Evolutionary conservation across 2,113 vertebrate genomes (phyloP), one percentile per base, ranked within the genome.

Genomic region (Perca flavescens): DNA sequence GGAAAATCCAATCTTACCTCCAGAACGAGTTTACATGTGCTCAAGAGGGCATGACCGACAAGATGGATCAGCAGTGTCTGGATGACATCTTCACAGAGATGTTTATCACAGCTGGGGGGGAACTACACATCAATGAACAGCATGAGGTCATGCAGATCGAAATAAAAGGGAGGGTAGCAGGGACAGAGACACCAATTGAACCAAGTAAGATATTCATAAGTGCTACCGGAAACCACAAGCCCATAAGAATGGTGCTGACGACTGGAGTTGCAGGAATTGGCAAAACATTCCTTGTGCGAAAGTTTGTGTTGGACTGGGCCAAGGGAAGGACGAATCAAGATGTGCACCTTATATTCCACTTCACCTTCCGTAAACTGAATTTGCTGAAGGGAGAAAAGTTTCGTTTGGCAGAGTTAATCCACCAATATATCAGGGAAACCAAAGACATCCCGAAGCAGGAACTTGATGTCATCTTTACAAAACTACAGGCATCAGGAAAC

Each of bases 81-180:
- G 68, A 22, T 56, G 68, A 71, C 34, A 57, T 71, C 34, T 71
- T 16, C 52, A 71, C 68, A 40, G 34, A 71, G 34, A 14, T 71
- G 31, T 71, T 16, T 21, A 56, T 71, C 68, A 57, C 52, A 40
- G 7, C 13, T 0, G 68, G 52, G 13, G 52, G 21, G 4, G 68
- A 54, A 4, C 2, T 16, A 22, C 21, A 22, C 52, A 71, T 71
- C 68, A 43, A 71, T 19, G 2, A 11, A 1, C 52, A 71, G 68
- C 52, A 71, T 16, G 68, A 54, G 13, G 3, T 71, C 52, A 56
- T 8, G 7, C 34, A 71, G 68, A 66, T 66, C 1, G 43, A 13
- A 22, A 25, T 28, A 16, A 47, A 49, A 14, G 40, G 13, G 14
- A 66, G 6, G n/a, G n/a, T 17, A 17, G n/a, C n/a, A 25, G 63